Base-by-base conservation (phyloP, 2,888 invertebrate genomes). In the Marasmarcha lunaedactyla region DNA sequence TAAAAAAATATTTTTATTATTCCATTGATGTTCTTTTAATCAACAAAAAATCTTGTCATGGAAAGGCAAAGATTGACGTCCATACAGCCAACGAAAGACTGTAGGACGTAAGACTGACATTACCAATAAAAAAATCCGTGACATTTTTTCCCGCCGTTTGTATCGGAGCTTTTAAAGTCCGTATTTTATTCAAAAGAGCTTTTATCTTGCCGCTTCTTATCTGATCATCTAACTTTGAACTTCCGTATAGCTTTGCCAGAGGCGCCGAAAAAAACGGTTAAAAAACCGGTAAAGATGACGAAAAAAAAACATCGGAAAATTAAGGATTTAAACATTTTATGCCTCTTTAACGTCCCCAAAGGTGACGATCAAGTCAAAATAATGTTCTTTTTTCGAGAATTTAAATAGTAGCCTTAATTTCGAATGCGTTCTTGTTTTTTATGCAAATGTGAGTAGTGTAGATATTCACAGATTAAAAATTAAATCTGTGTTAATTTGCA, bases 201-300 rank as follows among this genome's bases (percentile, higher is more conserved):
- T 39, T 37, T 34, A 41, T 41, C 35, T 27, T 20, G 14, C 41
- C 13, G 34, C 33, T 11, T 34, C 34, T 41, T 43, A 41, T 44
- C 41, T 37, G 15, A 6, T 15, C 36, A 44, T 44, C 41, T 39
- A 27, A n/a, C 33, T 37, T 14, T 34, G 20, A 20, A 44, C 43
- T 44, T 41, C 43, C 41, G 41, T 37, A 20, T 13, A 36, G 9
- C 30, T 11, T 6, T 12, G 35, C 15, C 12, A 14, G 14, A 15
- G 15, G 14, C 15, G 35, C 35, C 14, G 14, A 35, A 35, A 35
- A 35, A 3, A 10, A 35, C 14, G 9, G 9, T 35, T 35, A n/a
- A 10, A 30, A 30, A 30, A 30, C 30, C 30, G 30, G 30, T 11
- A 3, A 7, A n/a, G 3, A 3, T 20, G 11, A 10, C 25, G 25